Conservation (phyloP, 2,888 invertebrate species). For the Lumbricus terrestris region DNA sequence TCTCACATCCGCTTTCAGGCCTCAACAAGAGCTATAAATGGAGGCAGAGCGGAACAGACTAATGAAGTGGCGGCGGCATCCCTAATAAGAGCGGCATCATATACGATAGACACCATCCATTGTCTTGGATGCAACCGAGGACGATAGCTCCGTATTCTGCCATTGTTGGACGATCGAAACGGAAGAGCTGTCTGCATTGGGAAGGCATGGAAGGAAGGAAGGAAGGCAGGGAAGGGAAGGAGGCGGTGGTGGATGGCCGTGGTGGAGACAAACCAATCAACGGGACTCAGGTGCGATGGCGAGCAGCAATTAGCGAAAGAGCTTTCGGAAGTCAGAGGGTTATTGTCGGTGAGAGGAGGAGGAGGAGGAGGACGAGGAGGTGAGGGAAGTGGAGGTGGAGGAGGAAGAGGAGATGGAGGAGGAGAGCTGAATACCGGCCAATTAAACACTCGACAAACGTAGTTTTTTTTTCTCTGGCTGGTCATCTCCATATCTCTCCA, state of each 20-base stretch:
- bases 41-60: not conserved
- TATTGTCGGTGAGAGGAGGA: not conserved
- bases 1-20: not conserved
- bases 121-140: not conserved
- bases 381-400: too few species aligned
- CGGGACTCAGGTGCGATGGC: not conserved
- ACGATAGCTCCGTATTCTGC: not conserved
- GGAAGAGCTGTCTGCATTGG: not conserved
- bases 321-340: not conserved
- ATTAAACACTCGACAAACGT: constrained; percentile 3
- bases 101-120: not conserved
- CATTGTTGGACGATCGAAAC: not conserved
- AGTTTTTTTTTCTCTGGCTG: not conserved
- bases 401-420: too few species aligned
- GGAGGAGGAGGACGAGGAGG: too few species aligned
- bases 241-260: not conserved
- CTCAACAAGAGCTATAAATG: not conserved
- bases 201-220: not conserved
- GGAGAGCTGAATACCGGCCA: not conserved
- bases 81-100: not conserved
- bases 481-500: not conserved
- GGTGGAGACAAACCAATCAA: not conserved
- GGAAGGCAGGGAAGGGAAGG: not conserved
- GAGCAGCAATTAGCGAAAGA: not conserved
- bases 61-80: not conserved